Evolutionary conservation across 2,113 vertebrate genomes (phyloP).

Genomic region (Parus major): DNA sequence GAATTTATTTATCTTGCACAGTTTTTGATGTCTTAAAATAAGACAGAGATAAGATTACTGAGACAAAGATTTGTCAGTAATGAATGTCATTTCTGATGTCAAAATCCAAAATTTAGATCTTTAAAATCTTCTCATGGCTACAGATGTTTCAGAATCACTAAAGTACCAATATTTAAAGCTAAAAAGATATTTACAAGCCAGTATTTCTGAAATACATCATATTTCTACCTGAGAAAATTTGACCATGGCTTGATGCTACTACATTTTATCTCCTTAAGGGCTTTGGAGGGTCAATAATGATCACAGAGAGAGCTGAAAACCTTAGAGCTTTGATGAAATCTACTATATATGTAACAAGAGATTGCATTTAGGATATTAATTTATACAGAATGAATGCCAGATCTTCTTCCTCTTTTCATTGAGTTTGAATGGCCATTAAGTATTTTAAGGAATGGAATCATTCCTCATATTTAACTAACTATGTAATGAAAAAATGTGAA

Average conservation of each 20-base stretch:
- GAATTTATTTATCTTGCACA: slow-evolving; percentile 1
- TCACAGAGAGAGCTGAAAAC: background rate
- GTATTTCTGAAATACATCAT: background rate
- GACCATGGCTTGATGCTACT: background rate
- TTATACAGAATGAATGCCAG: background rate
- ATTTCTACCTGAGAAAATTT: background rate
- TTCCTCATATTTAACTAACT: background rate
- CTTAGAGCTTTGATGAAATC: background rate
- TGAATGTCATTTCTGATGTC: background rate
- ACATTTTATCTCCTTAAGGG: background rate
- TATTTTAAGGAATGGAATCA: background rate
- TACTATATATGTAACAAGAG: background rate
- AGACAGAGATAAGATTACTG: background rate
- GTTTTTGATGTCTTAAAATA: background rate
- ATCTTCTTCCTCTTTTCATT: background rate
- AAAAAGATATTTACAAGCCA: background rate
- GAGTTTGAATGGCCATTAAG: background rate
- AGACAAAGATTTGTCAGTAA: background rate
- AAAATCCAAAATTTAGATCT: background rate
- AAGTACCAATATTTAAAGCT: background rate
- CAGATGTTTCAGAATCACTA: background rate
- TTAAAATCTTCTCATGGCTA: background rate
- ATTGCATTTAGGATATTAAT: background rate
- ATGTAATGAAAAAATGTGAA: background rate
- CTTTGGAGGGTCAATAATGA: background rate